Conservation (phyloP, 2,797 vertebrate genomes). For the Schizopygopsis malacanthus region DNA sequence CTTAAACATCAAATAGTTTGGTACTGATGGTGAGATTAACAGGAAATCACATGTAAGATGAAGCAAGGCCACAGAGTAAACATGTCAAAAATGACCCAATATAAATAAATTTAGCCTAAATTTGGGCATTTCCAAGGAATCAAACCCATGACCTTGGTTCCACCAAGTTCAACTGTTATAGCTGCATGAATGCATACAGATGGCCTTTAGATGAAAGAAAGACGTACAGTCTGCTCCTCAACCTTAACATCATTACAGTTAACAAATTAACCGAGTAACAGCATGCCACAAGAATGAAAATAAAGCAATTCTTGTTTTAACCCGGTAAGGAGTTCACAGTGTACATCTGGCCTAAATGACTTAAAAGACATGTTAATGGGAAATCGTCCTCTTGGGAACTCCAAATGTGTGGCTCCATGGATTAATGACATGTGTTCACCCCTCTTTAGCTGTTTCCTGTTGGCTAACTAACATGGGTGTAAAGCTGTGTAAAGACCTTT, state of each 20-base stretch:
- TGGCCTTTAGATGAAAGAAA: conserved; percentile 13
- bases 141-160: background rate
- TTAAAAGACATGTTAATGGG: conserved; percentile 45
- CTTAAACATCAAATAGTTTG: background rate
- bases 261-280: conserved; percentile 9
- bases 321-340: background rate
- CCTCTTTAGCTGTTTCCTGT: conserved; percentile 46
- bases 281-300: conserved; percentile 24
- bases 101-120: background rate
- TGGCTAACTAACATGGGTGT: conserved; percentile 43
- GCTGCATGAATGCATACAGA: conserved; percentile 15
- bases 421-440: conserved; percentile 55
- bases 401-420: conserved; percentile 46
- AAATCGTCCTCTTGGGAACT: conserved; percentile 48
- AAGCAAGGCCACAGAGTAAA: background rate
- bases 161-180: background rate
- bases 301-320: conserved; percentile 16
- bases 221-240: background rate
- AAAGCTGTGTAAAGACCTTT: conserved; percentile 47
- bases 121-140: background rate
- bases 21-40: background rate
- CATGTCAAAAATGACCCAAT: background rate
- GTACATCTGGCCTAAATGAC: conserved; percentile 37
- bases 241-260: conserved; percentile 18
- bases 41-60: background rate